Conservation (phyloP, 2,113 vertebrate species). For the Mastomys natalensis region DNA sequence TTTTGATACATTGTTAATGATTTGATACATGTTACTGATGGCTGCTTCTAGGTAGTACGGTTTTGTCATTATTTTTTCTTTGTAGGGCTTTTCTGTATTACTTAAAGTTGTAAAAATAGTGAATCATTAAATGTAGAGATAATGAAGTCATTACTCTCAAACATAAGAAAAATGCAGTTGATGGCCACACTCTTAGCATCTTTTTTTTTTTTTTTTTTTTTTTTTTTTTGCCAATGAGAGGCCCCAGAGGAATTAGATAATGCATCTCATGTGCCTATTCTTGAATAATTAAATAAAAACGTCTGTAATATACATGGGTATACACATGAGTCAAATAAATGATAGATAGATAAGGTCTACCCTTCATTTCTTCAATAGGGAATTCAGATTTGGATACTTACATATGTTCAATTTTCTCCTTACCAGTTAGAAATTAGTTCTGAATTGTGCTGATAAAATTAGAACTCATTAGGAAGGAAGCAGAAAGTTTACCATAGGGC, state of each 20-base stretch:
- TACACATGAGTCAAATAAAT: slow-evolving; percentile 86
- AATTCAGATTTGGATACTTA: slow-evolving; percentile 77
- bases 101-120: slow-evolving; percentile 40
- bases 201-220: slow-evolving; percentile 76
- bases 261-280: slow-evolving; percentile 84
- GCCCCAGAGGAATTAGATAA: slow-evolving; percentile 85
- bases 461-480: slow-evolving; percentile 61
- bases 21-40: background rate
- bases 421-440: slow-evolving; percentile 76
- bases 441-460: slow-evolving; percentile 71
- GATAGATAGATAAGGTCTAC: slow-evolving; percentile 87
- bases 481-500: background rate
- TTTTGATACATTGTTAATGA: background rate
- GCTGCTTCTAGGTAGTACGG: slow-evolving; percentile 7
- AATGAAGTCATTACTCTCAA: slow-evolving; percentile 56
- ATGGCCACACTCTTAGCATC: slow-evolving; percentile 79
- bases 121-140: slow-evolving; percentile 45
- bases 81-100: slow-evolving; percentile 35
- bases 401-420: slow-evolving; percentile 79
- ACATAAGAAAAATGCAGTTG: slow-evolving; percentile 62
- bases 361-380: slow-evolving; percentile 83
- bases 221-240: slow-evolving; percentile 81
- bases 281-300: slow-evolving; percentile 90
- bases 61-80: slow-evolving; percentile 48
- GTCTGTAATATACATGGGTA: slow-evolving; percentile 82